A percentile compares a stretch with the other conserved stretches of the same genome.
Conservation (phyloP, 2,888 invertebrate genomes). For the Cyrtodaria siliqua region DNA sequence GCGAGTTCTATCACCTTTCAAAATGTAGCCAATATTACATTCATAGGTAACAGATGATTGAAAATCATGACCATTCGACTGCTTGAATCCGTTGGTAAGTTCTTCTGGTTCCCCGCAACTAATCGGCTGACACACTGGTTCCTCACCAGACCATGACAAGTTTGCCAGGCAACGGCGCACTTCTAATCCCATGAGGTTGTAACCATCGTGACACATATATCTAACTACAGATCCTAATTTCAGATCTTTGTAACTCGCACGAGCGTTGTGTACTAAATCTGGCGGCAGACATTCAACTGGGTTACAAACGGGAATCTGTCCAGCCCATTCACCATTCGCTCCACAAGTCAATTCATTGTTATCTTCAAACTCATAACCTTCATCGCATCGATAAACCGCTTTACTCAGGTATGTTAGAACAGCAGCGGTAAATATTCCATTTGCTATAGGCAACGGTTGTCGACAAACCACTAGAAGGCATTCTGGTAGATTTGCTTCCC, state of each 20-base stretch:
- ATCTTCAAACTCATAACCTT: slow-evolving; percentile 73
- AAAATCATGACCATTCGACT: slow-evolving; percentile 41
- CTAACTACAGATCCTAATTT: slow-evolving; percentile 67
- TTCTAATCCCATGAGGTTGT: slow-evolving; percentile 71
- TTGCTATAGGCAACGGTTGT: slow-evolving; percentile 36
- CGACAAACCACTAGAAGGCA: slow-evolving; percentile 62
- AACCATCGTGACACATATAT: slow-evolving; percentile 81
- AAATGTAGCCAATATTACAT: slow-evolving; percentile 69
- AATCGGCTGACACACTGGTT: slow-evolving; percentile 69
- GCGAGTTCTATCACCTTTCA: slow-evolving; percentile 59
- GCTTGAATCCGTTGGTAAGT: slow-evolving; percentile 65
- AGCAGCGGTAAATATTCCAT: slow-evolving; percentile 56
- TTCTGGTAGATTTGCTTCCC: slow-evolving; percentile 79
- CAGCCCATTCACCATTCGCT: slow-evolving; percentile 73
- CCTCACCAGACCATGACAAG: slow-evolving; percentile 71
- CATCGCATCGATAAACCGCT: slow-evolving; percentile 72
- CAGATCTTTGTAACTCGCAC: slow-evolving; percentile 79
- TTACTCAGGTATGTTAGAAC: slow-evolving; percentile 78
- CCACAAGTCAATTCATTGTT: slow-evolving; percentile 66
- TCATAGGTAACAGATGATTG: slow-evolving; percentile 58
- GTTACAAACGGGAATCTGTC: slow-evolving; percentile 61
- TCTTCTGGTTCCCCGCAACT: slow-evolving; percentile 63
- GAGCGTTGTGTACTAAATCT: slow-evolving; percentile 85
- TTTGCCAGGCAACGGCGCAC: slow-evolving; percentile 74
- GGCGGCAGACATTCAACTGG: slow-evolving; percentile 67